Evolutionary conservation across 2,797 vertebrate species (phyloP).

Genomic region (Staurois parvus): DNA sequence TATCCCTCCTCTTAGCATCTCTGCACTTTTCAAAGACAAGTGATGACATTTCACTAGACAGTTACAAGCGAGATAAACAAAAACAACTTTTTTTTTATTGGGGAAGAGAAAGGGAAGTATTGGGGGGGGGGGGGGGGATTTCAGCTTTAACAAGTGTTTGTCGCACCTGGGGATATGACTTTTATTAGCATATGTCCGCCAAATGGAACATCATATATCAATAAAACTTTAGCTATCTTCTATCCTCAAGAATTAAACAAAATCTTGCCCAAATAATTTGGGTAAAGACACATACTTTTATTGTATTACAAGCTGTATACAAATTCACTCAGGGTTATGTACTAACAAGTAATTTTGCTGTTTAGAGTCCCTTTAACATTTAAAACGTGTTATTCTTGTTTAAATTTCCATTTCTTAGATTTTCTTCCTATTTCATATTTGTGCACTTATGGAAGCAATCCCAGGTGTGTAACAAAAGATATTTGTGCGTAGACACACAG

Average conservation of each 20-base stretch:
- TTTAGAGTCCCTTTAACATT: background rate
- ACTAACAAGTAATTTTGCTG: background rate
- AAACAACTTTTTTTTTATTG: too few species aligned
- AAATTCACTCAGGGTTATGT: background rate
- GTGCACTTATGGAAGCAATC: slow-evolving; percentile 40
- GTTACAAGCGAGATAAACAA: too few species aligned
- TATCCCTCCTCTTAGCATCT: too few species aligned
- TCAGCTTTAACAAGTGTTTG: too few species aligned
- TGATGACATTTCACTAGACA: too few species aligned
- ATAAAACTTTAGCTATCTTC: too few species aligned
- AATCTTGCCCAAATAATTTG: background rate
- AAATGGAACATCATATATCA: too few species aligned
- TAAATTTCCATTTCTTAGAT: slow-evolving; percentile 9
- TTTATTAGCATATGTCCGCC: too few species aligned
- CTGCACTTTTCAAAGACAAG: too few species aligned
- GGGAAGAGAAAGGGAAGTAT: too few species aligned
- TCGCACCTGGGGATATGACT: too few species aligned
- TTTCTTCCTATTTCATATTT: slow-evolving; percentile 29
- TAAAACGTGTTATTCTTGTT: background rate
- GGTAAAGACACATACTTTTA: background rate
- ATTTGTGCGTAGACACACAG: slow-evolving; percentile 50
- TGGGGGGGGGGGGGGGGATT: rapidly evolving
- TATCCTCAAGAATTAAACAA: background rate
- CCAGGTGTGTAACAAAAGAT: slow-evolving; percentile 50
- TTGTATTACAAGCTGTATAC: background rate